These are phyloP conservation scores for Oligia latruncula DNA, from an alignment of 2,888 invertebrate genomes.

Conservation along the genomic window DNA sequence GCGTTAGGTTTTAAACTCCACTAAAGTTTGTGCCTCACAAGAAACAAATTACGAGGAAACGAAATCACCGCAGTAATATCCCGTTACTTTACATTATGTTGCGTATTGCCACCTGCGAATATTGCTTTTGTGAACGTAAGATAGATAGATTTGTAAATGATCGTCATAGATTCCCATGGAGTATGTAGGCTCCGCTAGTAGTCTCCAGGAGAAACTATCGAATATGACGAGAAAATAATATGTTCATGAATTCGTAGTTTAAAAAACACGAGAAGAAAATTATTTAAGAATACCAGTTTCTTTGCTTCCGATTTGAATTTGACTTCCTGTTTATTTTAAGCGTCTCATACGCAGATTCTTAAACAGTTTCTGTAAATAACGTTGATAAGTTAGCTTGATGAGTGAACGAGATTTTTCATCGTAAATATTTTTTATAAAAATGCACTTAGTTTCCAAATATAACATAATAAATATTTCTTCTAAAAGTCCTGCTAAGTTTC, in stretches of 20 bases:
- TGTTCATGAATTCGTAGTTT: background rate
- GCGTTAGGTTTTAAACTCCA: conserved; percentile 84
- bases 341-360: background rate
- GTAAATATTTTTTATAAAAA: conserved; percentile 12
- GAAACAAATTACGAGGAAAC: conserved; percentile 86
- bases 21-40: conserved; percentile 82
- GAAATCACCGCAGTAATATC: conserved; percentile 75
- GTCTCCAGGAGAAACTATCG: background rate
- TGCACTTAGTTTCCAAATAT: conserved; percentile 13
- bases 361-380: conserved; percentile 1
- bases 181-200: background rate
- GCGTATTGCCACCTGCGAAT: conserved; percentile 53
- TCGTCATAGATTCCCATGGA: background rate
- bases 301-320: background rate
- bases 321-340: conserved; percentile 27
- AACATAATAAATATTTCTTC: background rate
- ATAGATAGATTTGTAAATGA: conserved; percentile 31
- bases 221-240: background rate
- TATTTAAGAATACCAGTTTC: background rate
- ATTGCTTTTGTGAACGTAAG: conserved; percentile 23
- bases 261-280: too few species aligned
- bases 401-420: conserved; percentile 41
- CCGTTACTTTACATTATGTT: conserved; percentile 53
- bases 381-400: conserved; percentile 43
- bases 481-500: background rate